Percentiles rank a stretch among this genome's conserved stretches.
phyloP scores from a whole-genome alignment of 2,113 vertebrate genomes.

The Stigmatopora nigra region DNA sequence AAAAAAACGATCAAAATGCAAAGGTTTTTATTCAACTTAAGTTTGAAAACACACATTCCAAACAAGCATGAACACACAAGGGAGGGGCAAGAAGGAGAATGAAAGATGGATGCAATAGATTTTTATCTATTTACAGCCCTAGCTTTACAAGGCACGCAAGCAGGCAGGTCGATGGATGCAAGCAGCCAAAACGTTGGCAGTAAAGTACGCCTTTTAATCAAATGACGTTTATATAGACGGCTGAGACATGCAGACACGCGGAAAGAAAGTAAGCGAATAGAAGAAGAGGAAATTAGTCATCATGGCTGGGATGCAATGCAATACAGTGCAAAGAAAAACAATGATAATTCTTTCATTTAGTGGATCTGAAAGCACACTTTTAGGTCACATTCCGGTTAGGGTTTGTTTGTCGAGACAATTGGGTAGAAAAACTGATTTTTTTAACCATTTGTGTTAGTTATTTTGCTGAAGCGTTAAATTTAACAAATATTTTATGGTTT shows the following conservation, averaged over 20 bases:
- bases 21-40: background rate
- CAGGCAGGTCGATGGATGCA: background rate
- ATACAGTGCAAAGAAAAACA: too few relatives aligned
- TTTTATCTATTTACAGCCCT: background rate
- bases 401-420: too few relatives aligned
- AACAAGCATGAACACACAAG: background rate
- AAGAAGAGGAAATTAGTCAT: background rate
- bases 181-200: background rate
- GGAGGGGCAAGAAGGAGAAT: background rate
- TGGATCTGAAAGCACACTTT: too few relatives aligned
- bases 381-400: too few relatives aligned
- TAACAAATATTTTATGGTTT: too few relatives aligned
- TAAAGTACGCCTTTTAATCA: conserved; percentile 1
- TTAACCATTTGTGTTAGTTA: too few relatives aligned
- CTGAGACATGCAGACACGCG: background rate
- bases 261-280: too few relatives aligned
- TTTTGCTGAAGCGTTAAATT: too few relatives aligned
- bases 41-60: background rate
- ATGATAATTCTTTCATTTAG: too few relatives aligned
- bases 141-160: background rate
- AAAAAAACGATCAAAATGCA: too few relatives aligned
- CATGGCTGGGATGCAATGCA: too few relatives aligned
- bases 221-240: background rate
- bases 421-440: too few relatives aligned
- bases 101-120: background rate